Evolutionary conservation across 2,888 invertebrate genomes (phyloP).

Genomic region (Troides helena): DNA sequence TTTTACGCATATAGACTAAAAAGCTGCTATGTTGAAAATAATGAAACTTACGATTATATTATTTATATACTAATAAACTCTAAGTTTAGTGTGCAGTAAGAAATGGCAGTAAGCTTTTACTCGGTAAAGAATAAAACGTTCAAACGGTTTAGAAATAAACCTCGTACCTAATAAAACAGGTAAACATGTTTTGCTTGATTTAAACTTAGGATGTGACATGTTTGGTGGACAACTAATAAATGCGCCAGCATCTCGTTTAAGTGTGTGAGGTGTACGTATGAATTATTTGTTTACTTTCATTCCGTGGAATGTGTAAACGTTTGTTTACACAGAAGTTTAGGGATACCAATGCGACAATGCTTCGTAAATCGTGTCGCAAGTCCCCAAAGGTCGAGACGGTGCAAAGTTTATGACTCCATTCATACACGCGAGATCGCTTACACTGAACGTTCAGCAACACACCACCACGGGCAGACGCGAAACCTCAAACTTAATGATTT

Average conservation of each 20-base stretch:
- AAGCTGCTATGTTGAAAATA: too few relatives aligned
- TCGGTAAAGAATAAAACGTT: too few relatives aligned
- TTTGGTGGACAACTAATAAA: constrained; percentile 8
- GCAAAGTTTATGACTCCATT: constrained; percentile 71
- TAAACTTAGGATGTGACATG: constrained; percentile 1
- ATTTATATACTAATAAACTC: too few relatives aligned
- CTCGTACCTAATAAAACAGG: background rate
- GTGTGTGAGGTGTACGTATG: background rate
- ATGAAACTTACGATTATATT: too few relatives aligned
- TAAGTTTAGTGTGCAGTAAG: too few relatives aligned
- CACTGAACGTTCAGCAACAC: constrained; percentile 56
- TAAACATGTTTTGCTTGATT: background rate
- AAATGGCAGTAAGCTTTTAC: too few relatives aligned
- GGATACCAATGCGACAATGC: constrained; percentile 60
- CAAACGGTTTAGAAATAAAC: background rate
- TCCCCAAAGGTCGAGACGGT: constrained; percentile 44
- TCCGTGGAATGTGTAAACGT: constrained; percentile 32
- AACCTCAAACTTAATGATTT: constrained; percentile 71
- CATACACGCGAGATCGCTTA: constrained; percentile 59
- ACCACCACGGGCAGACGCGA: constrained; percentile 56
- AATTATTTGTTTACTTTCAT: constrained; percentile 29
- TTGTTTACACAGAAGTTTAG: constrained; percentile 68
- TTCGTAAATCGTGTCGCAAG: constrained; percentile 60
- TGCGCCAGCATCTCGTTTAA: constrained; percentile 3
- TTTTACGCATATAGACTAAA: too few relatives aligned